Evolutionary conservation across 2,888 invertebrate species (phyloP).

Genomic region (Lordiphosa andalusiaca): DNA sequence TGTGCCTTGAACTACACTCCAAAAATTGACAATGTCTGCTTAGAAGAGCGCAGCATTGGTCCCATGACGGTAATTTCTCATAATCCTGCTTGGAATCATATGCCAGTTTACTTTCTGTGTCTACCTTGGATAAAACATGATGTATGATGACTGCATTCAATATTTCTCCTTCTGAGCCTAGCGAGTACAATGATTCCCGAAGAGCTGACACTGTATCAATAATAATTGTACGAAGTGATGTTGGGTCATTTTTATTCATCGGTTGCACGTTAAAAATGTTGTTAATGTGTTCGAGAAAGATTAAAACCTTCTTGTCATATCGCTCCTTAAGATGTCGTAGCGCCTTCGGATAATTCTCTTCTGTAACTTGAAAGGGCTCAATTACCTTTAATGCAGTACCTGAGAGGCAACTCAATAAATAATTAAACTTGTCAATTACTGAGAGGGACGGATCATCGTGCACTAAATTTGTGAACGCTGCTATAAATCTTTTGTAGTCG

Average conservation of each 20-base stretch:
- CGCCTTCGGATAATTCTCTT: conserved; percentile 2
- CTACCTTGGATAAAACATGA: too few relatives aligned
- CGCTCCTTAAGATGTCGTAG: background rate
- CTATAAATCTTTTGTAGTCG: conserved; percentile 1
- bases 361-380: conserved; percentile 8
- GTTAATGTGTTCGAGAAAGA: background rate
- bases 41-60: too few relatives aligned
- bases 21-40: too few relatives aligned
- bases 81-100: background rate
- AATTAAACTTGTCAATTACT: conserved; percentile 1
- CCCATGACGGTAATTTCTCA: background rate
- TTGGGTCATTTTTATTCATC: background rate
- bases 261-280: background rate
- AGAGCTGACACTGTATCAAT: background rate
- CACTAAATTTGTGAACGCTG: background rate
- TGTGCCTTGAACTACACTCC: too few relatives aligned
- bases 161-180: background rate
- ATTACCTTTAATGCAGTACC: conserved; percentile 1
- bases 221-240: background rate
- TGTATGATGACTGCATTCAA: background rate
- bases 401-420: background rate
- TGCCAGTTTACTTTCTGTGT: background rate
- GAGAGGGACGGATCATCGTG: background rate
- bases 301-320: background rate
- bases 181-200: background rate